Evolutionary conservation across 2,113 vertebrate genomes (phyloP).

Genomic region (Chroicocephalus ridibundus): DNA sequence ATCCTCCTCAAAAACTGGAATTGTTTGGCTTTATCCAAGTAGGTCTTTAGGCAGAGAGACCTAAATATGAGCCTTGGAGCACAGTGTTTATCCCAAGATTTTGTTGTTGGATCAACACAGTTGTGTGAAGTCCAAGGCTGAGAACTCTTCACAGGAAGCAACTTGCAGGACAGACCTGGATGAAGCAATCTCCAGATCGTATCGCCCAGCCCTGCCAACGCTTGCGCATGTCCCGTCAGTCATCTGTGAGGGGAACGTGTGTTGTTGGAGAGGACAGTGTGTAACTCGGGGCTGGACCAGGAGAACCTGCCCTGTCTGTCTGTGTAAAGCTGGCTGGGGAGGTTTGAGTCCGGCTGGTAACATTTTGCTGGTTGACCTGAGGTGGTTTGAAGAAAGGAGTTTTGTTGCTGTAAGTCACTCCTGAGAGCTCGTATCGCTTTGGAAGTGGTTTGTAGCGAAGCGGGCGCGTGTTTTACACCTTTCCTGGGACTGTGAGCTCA

Average conservation of each 20-base stretch:
- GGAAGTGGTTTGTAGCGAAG: background rate
- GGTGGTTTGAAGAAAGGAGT: background rate
- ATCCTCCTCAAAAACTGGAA: background rate
- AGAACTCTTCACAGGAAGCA: background rate
- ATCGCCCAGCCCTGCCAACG: background rate
- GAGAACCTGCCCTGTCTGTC: background rate
- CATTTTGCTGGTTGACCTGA: background rate
- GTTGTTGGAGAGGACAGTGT: background rate
- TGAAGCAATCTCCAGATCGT: background rate
- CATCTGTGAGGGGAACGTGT: background rate
- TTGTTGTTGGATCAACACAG: conserved; percentile 3
- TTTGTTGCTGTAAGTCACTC: background rate
- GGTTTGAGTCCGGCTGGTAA: background rate
- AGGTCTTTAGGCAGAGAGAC: background rate
- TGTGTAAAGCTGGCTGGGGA: background rate
- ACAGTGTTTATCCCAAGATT: background rate
- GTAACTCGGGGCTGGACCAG: background rate
- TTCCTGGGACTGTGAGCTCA: background rate
- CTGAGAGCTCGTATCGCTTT: background rate
- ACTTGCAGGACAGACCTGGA: background rate
- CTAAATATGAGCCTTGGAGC: conserved; percentile 16
- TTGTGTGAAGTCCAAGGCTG: background rate
- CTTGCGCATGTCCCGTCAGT: background rate
- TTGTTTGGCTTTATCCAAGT: background rate
- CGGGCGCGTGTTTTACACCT: fast-evolving